Conservation (phyloP, 2,888 invertebrate species). For the Heliconius hortense region DNA sequence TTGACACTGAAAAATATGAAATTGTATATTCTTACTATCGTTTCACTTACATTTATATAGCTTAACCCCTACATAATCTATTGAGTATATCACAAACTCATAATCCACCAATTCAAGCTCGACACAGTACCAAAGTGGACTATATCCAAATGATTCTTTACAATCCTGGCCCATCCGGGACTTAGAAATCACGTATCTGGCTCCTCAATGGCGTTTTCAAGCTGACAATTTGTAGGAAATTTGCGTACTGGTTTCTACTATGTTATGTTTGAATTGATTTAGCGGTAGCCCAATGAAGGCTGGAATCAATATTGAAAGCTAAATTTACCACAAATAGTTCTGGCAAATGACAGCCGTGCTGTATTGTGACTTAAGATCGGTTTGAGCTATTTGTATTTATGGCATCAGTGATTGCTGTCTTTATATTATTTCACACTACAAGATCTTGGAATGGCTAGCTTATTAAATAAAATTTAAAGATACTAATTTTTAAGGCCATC, state of each 20-base stretch:
- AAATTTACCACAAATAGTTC: conserved; percentile 18
- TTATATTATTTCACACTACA: not conserved
- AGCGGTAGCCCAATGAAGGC: conserved; percentile 21
- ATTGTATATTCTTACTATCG: too few species aligned
- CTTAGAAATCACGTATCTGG: conserved; percentile 9
- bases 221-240: conserved; percentile 27
- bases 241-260: not conserved
- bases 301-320: conserved; percentile 21
- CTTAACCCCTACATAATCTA: not conserved
- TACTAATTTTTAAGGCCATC: too few species aligned
- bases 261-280: conserved; percentile 25
- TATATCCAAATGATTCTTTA: conserved; percentile 2
- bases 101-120: not conserved
- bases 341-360: conserved; percentile 12
- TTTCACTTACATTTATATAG: too few species aligned
- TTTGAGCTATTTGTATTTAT: not conserved
- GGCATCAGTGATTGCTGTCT: not conserved
- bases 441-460: not conserved
- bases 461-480: not conserved
- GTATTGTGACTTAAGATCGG: conserved; percentile 1
- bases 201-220: conserved; percentile 27
- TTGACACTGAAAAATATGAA: too few species aligned
- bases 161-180: conserved; percentile 6
- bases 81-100: not conserved
- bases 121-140: not conserved